phyloP scores from a whole-genome alignment of 2,797 vertebrate species.

The Leptoclinus maculatus region DNA sequence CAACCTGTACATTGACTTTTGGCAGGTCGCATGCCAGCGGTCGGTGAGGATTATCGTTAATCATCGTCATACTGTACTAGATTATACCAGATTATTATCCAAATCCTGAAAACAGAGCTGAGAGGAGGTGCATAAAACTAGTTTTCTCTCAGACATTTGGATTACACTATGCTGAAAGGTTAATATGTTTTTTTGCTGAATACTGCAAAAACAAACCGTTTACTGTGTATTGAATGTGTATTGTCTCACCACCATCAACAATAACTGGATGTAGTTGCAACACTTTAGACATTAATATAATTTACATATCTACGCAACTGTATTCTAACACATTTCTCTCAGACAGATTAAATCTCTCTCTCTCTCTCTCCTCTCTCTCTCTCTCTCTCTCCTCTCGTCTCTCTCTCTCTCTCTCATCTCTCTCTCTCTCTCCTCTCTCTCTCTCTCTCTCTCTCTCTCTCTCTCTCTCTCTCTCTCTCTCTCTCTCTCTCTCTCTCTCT shows the following conservation, averaged over 20 bases:
- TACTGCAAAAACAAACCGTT: not conserved
- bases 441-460: not conserved
- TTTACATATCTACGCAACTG: slow-evolving; percentile 1
- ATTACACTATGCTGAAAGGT: not conserved
- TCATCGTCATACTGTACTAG: not conserved
- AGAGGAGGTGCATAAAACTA: not conserved
- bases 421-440: not conserved
- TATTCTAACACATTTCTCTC: not conserved
- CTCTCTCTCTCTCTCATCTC: not conserved
- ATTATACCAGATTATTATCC: not conserved
- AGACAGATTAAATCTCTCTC: not conserved
- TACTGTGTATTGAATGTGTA: no score
- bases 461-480: not conserved
- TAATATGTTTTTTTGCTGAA: not conserved
- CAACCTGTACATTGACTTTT: no score
- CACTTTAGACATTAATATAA: not conserved
- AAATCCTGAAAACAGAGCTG: not conserved
- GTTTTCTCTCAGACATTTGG: not conserved
- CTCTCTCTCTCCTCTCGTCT: no score
- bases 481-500: not conserved
- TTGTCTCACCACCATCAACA: not conserved
- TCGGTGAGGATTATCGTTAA: not conserved
- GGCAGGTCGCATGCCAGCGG: no score
- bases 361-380: not conserved
- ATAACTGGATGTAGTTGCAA: not conserved